Evolutionary conservation across 1,140 invertebrate genomes (phyloP), one percentile per base, ranked within the genome.

Genomic region (Monochamus saltuarius): DNA sequence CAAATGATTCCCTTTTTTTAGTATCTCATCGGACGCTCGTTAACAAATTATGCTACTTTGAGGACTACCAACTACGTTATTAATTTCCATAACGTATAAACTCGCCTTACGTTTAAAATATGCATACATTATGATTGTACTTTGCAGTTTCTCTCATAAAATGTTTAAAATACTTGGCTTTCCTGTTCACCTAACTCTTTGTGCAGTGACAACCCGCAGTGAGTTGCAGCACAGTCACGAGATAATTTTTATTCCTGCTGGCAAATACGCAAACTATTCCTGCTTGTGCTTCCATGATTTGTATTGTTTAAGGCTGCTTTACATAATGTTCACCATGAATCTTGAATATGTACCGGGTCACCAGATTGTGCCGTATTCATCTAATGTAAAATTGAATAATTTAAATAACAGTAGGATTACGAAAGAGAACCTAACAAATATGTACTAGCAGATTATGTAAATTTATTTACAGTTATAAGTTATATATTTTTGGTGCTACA

Each of bases 181-280:
- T 64, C 62, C 62, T 64, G 58, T 64, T 64, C 62, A 61, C 49
- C 50, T 64, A 64, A 64, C 54, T 61, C 63, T 62, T 61, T 51
- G 53, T 46, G 29, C 40, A 35, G 51, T 52, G 63, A 65, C 63
- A 56, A 62, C 63, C 63, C 42, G 63, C 62, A 36, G 62, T 64
- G 62, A 64, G 51, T 64, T 64, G 62, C 63, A 19, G 59, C 47
- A 42, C 35, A 51, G 63, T 65, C 63, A 65, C 63, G 63, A 65
- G 59, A 65, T 65, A 61, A 65, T 65, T 65, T 65, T 65, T 65
- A 65, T 62, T 65, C 55, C 59, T 51, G 59, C 42, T 61, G 38
- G 59, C 60, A 65, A 65, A 62, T 65, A 65, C 59, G 63, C 63
- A 38, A 65, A 65, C 63, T 65, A 65, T 65, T 56, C 49, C 51